These are phyloP conservation scores for Spermophilus dauricus DNA, from an alignment of 2,113 vertebrate species.

Conservation along the genomic window DNA sequence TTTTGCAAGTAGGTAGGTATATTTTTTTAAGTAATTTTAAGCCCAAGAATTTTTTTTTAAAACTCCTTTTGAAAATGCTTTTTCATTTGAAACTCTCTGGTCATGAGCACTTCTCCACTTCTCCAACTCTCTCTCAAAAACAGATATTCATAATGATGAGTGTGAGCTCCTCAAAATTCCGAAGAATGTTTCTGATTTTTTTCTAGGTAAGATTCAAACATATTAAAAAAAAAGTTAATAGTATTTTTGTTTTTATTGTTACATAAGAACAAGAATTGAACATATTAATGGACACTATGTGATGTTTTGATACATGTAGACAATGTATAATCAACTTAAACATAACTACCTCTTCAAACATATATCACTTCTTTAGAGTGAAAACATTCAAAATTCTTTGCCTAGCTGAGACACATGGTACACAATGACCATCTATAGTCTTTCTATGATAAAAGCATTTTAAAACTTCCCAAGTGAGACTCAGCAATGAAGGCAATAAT, in stretches of 20 bases:
- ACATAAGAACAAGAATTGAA: not conserved
- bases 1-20: not conserved
- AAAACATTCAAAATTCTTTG: not conserved
- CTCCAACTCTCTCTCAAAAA: not conserved
- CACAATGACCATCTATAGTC: not conserved
- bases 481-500: constrained; percentile 27
- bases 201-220: constrained; percentile 38
- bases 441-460: not conserved
- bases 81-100: not conserved
- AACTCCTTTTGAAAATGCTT: not conserved
- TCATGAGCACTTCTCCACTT: not conserved
- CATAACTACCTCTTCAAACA: not conserved
- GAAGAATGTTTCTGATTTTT: constrained; percentile 20
- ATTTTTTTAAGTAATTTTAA: constrained; percentile 38
- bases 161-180: constrained; percentile 14
- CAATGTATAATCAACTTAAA: not conserved
- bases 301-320: not conserved
- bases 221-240: constrained; percentile 18
- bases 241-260: not conserved
- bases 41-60: not conserved
- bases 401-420: not conserved
- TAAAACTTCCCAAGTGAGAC: constrained; percentile 38
- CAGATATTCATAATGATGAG: not conserved
- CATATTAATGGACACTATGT: not conserved
- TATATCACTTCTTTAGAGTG: not conserved